Evolutionary conservation across 1,140 invertebrate species (phyloP), one percentile per base, ranked within the genome.

Genomic region (Zophobas atratus): DNA sequence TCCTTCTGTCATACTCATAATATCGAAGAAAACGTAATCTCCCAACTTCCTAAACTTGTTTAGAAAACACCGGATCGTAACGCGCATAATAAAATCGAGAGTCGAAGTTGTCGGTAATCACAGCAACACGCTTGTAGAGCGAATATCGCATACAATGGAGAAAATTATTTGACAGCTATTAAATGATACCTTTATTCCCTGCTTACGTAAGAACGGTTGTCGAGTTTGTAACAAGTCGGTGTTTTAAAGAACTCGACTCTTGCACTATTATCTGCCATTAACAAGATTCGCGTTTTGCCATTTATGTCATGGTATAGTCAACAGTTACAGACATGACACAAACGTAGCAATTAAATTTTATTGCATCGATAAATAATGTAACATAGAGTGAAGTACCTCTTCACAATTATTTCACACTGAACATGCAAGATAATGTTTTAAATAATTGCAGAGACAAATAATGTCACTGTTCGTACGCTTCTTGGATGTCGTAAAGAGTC

Each of bases 361-460:
- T 67, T 67, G 20, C 60, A 67, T 67, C 39, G 20, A 67, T 67
- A 67, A 67, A 67, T 67, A 67, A 43, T 67, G 3, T n/a, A 51
- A 5, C 49, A 51, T 8, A 51, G 5, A n/a, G 2, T 2, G 55
- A 2, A 3, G 34, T 4, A 35, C 32, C 33, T 34, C 35, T 56
- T 56, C 34, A 35, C 34, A 56, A 51, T 51, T 46, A 6, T 46
- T 3, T 46, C 6, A 6, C 43, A 3, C 3, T 6, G 43, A 46
- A 46, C 6, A 3, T 46, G 43, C 43, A 6, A 46, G 43, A 46
- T 46, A 46, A 3, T 46, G 43, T n/a, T 46, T 46, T 6, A 46
- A 46, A 46, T 46, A 46, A 46, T 6, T 2, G 6, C 43, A n/a
- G n/a, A n/a, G n/a, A n/a, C n/a, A n/a, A n/a, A n/a, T n/a, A n/a